Percentiles rank a stretch among this genome's conserved stretches.
These are phyloP conservation scores for Protaetia brevitarsis DNA, from an alignment of 1,140 invertebrate species.

Conservation along the genomic window DNA sequence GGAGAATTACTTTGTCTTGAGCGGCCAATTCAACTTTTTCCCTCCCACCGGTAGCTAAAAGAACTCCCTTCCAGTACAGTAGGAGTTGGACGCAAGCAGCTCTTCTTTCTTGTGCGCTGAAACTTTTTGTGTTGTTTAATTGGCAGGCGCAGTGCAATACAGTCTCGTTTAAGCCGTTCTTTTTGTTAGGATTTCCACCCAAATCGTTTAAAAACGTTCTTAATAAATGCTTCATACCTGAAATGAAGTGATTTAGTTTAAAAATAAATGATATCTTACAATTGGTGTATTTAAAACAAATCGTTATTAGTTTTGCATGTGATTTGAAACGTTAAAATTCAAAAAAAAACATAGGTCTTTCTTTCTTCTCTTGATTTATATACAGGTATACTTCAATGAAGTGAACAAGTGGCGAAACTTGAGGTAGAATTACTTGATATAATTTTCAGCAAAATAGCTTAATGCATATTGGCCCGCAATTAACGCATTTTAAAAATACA, in stretches of 20 bases:
- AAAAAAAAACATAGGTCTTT: too few relatives aligned
- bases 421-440: too few relatives aligned
- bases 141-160: constrained; percentile 63
- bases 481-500: too few relatives aligned
- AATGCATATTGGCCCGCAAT: too few relatives aligned
- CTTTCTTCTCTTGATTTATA: too few relatives aligned
- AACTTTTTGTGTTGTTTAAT: constrained; percentile 53
- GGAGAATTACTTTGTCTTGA: constrained; percentile 56
- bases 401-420: too few relatives aligned
- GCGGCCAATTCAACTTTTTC: constrained; percentile 61
- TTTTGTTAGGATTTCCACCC: constrained; percentile 68
- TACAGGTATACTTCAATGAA: too few relatives aligned
- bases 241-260: constrained; percentile 9
- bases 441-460: too few relatives aligned
- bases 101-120: constrained; percentile 58
- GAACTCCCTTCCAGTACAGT: constrained; percentile 60
- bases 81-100: constrained; percentile 61
- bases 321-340: too few relatives aligned
- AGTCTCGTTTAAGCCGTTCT: constrained; percentile 63
- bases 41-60: constrained; percentile 54
- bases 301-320: too few relatives aligned
- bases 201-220: constrained; percentile 65
- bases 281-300: too few relatives aligned
- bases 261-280: too few relatives aligned
- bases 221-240: constrained; percentile 57